Evolutionary conservation across 2,888 invertebrate species (phyloP).

Genomic region (Mechanitis messenoides): DNA sequence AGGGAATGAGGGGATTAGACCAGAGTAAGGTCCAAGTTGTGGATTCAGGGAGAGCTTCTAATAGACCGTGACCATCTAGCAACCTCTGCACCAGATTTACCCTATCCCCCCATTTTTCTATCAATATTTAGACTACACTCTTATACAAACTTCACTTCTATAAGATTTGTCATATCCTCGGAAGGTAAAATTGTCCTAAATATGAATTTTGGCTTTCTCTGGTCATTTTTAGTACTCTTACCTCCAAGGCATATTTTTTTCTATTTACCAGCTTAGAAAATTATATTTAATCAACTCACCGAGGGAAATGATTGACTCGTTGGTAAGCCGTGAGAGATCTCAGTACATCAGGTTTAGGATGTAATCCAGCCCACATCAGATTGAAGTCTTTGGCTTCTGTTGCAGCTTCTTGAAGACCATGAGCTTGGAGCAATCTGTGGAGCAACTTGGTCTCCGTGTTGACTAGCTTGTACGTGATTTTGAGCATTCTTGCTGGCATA

Average conservation of each 20-base stretch:
- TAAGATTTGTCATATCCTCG: neutral
- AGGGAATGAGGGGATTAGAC: slow-evolving; percentile 12
- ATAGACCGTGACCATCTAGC: slow-evolving; percentile 16
- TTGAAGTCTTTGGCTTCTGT: slow-evolving; percentile 84
- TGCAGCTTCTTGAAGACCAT: slow-evolving; percentile 83
- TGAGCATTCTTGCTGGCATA: slow-evolving; percentile 82
- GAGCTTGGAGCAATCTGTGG: slow-evolving; percentile 84
- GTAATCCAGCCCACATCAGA: slow-evolving; percentile 93
- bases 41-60: slow-evolving; percentile 11
- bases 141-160: neutral
- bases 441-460: slow-evolving; percentile 89
- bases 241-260: too few species aligned
- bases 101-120: slow-evolving; percentile 13
- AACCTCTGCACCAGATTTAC: slow-evolving; percentile 13
- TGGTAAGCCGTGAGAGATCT: slow-evolving; percentile 90
- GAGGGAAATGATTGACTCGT: slow-evolving; percentile 96
- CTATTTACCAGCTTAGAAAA: too few species aligned
- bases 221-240: too few species aligned
- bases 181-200: too few species aligned
- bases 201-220: too few species aligned
- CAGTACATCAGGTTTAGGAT: slow-evolving; percentile 92
- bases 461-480: slow-evolving; percentile 86
- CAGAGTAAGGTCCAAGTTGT: slow-evolving; percentile 15
- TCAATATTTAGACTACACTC: slow-evolving; percentile 1
- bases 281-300: slow-evolving; percentile 60